Percentiles rank a stretch among this genome's conserved stretches.
Evolutionary conservation across 2,113 vertebrate genomes (phyloP).

Genomic region (Chaenogobius annularis): DNA sequence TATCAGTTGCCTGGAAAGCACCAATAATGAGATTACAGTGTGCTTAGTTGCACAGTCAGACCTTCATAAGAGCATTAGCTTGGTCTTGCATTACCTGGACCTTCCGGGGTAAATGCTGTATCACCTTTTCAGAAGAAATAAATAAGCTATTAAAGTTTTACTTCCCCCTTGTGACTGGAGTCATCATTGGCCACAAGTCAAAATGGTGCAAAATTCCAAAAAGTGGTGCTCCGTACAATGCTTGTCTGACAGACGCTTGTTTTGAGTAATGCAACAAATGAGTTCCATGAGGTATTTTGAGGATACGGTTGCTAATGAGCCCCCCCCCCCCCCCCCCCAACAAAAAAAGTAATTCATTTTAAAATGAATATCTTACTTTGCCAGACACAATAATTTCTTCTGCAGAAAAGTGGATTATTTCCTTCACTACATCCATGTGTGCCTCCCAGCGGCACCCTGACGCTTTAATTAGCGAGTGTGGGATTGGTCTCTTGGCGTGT

Average conservation of each 20-base stretch:
- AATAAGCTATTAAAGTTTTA: too few species aligned
- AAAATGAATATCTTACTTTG: neutral
- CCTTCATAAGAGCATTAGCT: neutral
- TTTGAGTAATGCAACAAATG: neutral
- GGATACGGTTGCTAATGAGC: neutral
- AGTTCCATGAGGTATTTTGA: neutral
- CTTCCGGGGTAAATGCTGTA: neutral
- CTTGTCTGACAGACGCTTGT: neutral
- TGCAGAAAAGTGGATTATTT: slow-evolving; percentile 20
- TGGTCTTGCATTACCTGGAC: too few species aligned
- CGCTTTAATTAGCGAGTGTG: slow-evolving; percentile 63
- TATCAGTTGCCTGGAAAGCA: too few species aligned
- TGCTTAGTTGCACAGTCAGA: neutral
- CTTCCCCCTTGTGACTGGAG: too few species aligned
- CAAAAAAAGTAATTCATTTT: neutral
- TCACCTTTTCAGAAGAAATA: neutral
- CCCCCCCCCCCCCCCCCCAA: neutral
- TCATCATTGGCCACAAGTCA: neutral
- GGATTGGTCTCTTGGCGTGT: slow-evolving; percentile 57
- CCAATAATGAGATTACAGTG: neutral
- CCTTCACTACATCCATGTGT: slow-evolving; percentile 7
- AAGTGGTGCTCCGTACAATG: neutral
- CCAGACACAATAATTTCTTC: slow-evolving; percentile 17
- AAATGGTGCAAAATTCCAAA: neutral
- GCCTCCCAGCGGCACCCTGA: slow-evolving; percentile 17